These are phyloP conservation scores for Yponomeuta cagnagella DNA, from an alignment of 2,888 invertebrate species.

Conservation along the genomic window DNA sequence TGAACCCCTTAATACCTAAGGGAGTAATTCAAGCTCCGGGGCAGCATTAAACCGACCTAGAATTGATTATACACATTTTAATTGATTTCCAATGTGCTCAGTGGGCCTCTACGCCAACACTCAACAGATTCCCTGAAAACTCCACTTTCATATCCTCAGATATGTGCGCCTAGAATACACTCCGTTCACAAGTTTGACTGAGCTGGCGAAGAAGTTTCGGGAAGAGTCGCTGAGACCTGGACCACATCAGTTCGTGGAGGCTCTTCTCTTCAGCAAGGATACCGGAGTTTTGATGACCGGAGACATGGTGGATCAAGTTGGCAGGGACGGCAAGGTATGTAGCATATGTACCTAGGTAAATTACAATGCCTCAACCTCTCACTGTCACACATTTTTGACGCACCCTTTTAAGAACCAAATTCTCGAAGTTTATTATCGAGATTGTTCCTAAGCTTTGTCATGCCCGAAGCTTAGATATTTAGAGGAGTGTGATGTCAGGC, in stretches of 20 bases:
- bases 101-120: no score
- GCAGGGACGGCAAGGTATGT: conserved; percentile 72
- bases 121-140: not conserved
- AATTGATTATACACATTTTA: no score
- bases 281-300: conserved; percentile 86
- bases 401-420: no score
- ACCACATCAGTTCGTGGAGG: conserved; percentile 85
- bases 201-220: conserved; percentile 66
- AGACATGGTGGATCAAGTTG: conserved; percentile 78
- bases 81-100: no score
- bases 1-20: not conserved
- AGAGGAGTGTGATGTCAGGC: no score
- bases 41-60: no score
- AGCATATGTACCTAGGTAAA: not conserved
- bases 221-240: conserved; percentile 63
- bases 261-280: conserved; percentile 78
- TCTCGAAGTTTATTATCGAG: no score
- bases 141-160: conserved; percentile 34
- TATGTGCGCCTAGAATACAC: conserved; percentile 81
- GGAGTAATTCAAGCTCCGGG: not conserved
- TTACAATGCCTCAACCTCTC: no score
- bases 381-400: no score
- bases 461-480: no score
- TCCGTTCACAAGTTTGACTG: conserved; percentile 74
- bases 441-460: no score